Conservation (phyloP, 2,888 invertebrate species). For the Dendrolimus pini region DNA sequence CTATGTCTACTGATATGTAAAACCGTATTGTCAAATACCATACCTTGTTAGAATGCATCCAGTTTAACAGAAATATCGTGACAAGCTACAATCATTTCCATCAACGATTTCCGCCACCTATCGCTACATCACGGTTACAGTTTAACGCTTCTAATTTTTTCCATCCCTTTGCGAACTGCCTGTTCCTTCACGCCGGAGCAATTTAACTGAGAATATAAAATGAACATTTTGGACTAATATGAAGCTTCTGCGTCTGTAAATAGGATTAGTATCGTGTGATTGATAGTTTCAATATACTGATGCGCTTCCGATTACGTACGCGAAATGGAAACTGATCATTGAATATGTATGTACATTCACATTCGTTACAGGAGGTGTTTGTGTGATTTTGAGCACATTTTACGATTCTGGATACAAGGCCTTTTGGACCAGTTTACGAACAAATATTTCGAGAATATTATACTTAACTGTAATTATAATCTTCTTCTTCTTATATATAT, state of each 20-base stretch:
- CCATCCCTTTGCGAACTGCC: constrained; percentile 36
- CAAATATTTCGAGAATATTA: too few relatives aligned
- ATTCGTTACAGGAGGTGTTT: too few relatives aligned
- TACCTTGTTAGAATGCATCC: too few relatives aligned
- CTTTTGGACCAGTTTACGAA: constrained; percentile 20
- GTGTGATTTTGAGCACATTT: too few relatives aligned
- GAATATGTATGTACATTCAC: constrained; percentile 59
- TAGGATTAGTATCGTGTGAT: constrained; percentile 44
- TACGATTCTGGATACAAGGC: too few relatives aligned
- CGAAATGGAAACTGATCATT: constrained; percentile 71
- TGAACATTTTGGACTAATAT: constrained; percentile 30
- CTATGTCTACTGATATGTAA: too few relatives aligned
- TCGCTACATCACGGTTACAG: neutral
- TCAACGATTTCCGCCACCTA: neutral
- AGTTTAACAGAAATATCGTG: too few relatives aligned
- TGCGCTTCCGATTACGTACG: constrained; percentile 66
- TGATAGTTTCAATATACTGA: constrained; percentile 26
- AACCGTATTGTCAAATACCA: too few relatives aligned
- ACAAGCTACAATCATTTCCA: neutral
- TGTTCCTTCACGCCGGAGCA: constrained; percentile 53
- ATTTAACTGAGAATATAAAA: constrained; percentile 52
- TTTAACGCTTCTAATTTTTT: constrained; percentile 29
- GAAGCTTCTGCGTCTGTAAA: constrained; percentile 15
- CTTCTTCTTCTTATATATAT: too few relatives aligned
- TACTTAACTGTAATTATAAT: too few relatives aligned